Percentiles rank a stretch among this genome's conserved stretches.
Conservation (phyloP, 2,113 vertebrate genomes). For the Megaleporinus macrocephalus region DNA sequence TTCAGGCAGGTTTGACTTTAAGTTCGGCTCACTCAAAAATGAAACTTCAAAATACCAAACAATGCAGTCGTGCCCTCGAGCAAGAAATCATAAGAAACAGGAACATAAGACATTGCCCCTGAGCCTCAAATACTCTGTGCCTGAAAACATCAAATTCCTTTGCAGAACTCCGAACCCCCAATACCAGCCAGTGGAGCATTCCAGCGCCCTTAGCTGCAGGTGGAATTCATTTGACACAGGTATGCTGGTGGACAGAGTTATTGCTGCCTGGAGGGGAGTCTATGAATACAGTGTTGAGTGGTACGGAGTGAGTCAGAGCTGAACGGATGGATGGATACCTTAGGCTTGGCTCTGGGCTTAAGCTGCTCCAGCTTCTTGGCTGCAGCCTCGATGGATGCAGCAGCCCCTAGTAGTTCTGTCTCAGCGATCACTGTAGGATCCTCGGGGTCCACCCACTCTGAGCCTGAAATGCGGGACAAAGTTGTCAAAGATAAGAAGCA, state of each 20-base stretch:
- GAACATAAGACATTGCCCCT: not conserved
- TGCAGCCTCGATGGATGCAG: conserved; percentile 97
- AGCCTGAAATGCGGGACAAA: conserved; percentile 77
- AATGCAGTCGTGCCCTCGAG: not conserved
- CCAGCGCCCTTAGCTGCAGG: not conserved
- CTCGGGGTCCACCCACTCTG: conserved; percentile 95
- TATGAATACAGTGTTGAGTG: conserved; percentile 45
- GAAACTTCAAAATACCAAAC: conserved; percentile 52
- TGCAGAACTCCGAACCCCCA: not conserved
- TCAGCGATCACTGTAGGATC: conserved; percentile 97
- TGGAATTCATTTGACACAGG: conserved; percentile 39
- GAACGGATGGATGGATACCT: conserved; percentile 78
- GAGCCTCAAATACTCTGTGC: not conserved
- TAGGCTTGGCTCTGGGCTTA: conserved; percentile 95
- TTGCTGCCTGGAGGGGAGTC: not conserved
- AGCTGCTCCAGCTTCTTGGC: conserved; percentile 99
- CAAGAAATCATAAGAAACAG: not conserved
- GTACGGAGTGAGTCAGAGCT: conserved; percentile 46
- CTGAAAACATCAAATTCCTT: not conserved
- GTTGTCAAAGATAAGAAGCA: not conserved
- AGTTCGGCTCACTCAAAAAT: conserved; percentile 66
- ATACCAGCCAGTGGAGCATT: conserved; percentile 31
- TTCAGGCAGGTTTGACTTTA: conserved; percentile 62
- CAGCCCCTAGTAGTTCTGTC: conserved; percentile 94
- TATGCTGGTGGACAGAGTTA: conserved; percentile 18